Base-by-base conservation (phyloP, 2,797 vertebrate species). In the Premnoplex brunnescens region DNA sequence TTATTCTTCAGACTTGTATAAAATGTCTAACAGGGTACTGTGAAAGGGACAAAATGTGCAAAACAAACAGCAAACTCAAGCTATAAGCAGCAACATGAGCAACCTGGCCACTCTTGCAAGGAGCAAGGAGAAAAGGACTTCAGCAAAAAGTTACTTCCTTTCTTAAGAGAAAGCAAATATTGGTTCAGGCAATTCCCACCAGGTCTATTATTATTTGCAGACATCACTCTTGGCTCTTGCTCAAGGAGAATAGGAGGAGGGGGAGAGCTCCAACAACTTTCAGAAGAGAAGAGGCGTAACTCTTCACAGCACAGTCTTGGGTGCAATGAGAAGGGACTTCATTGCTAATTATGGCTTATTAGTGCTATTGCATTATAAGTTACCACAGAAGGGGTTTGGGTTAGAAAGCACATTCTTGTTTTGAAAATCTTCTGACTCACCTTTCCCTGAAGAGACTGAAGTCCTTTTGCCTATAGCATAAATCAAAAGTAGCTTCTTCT, bases 181-280 rank as follows among this genome's bases (percentile, higher is more conserved):
- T 90, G 51, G 55, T 85, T 90, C 55, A 88, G 72, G 68, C 81
- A 79, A 90, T 89, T 95, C 77, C 48, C 44, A 68, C 24, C 54
- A 63, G 46, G 80, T 90, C 66, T 95, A 73, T 86, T 78, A 44
- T 75, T 73, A 88, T 72, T 94, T 89, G 62, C 64, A 91, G 77
- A 77, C 60, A 89, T 78, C 62, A 66, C 48, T 92, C 54, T 46
- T 68, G 39, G 88, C 16, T 78, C 39, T 54, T 48, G 43, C 46
- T 94, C 39, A 88, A 88, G 37, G 56, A 88, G 63, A 85, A 76
- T 0, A 67, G 36, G 21, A 37, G 44, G 44, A 81, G 26, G 28
- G 26, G 36, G 59, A 88, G 76, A 91, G 37, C 15, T 81, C 46
- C 59, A 88, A 52, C 58, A 84, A 44, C 69, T 69, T 69, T 19